Base-by-base conservation (phyloP, 1,140 invertebrate genomes). In the Drosophila teissieri region DNA sequence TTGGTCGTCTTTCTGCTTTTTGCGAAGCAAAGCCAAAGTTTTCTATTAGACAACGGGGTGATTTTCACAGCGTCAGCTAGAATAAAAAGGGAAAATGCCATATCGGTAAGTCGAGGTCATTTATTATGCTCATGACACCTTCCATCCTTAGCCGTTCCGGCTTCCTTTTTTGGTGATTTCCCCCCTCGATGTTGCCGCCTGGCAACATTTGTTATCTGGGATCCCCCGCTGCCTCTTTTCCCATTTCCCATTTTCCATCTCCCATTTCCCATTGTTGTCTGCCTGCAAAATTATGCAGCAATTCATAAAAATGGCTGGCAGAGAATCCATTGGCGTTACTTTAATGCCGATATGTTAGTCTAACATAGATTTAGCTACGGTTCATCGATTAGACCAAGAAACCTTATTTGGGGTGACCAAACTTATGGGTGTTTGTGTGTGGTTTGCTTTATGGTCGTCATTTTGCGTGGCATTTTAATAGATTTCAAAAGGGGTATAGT, bases 81-180 rank as follows among this genome's bases (percentile, higher is more conserved):
- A 70, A 54, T 44, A 60, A 53, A 76, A 63, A 62, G 54, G 58
- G 65, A 86, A 67, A 78, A 51, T 73, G 69, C 49, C 80, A 73
- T 80, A 80, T 80, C 80, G 76, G 68, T 84, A 78, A 89, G 64
- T 84, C 78, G 69, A 84, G 84, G 84, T 89, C 84, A 80, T 88
- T 88, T 88, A 78, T 88, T 88, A 88, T 88, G 61, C 70, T 80
- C 76, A 77, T 83, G 80, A 88, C 84, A 88, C 83, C 83, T 88
- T 83, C 65, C 74, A 70, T 69, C 67, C 67, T 67, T 46, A 61
- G 36, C 40, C 31, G 27, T 24, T 49, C 34, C 14, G 42, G 42
- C 63, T 49, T 49, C 45, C 63, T 34, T 34, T 62, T 65, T 24
- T 19, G 42, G 17, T 49, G 34, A 31, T 24, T 40, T 42, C n/a